Conservation (phyloP, 2,888 invertebrate species). For the Drosophila pseudotalamancana region DNA sequence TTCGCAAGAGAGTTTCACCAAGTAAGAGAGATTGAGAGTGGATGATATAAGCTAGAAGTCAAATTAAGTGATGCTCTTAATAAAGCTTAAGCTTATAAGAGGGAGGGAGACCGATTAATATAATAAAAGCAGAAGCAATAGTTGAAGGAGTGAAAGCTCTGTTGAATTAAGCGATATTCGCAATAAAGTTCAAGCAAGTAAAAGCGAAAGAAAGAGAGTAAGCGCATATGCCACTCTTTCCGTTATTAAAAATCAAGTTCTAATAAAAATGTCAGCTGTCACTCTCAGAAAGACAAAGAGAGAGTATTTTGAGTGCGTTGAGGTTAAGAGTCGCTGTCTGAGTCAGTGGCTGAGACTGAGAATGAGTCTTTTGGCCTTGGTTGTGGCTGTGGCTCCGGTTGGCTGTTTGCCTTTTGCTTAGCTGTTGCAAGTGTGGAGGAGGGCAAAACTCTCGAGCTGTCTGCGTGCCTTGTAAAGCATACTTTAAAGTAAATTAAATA, state of each 20-base stretch:
- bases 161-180: too few species aligned
- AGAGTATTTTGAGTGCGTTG: conserved; percentile 20
- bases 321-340: conserved; percentile 40
- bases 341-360: conserved; percentile 17
- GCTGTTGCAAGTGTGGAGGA: conserved; percentile 1
- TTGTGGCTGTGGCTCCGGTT: conserved; percentile 4
- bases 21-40: too few species aligned
- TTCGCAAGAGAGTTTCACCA: too few species aligned
- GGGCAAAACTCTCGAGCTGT: conserved; percentile 17
- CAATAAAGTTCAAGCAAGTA: too few species aligned
- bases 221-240: neutral
- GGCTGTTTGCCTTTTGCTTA: conserved; percentile 21
- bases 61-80: too few species aligned
- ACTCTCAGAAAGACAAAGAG: conserved; percentile 2
- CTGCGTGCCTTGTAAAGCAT: conserved; percentile 58
- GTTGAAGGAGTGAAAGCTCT: too few species aligned
- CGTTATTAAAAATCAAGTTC: neutral
- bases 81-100: too few species aligned
- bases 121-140: too few species aligned
- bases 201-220: neutral
- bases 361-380: too few species aligned
- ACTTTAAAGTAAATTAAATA: conserved; percentile 78
- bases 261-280: neutral
- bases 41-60: too few species aligned
- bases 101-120: too few species aligned